Conservation (phyloP, 2,113 vertebrate species). For the Sebastes schlegelii region DNA sequence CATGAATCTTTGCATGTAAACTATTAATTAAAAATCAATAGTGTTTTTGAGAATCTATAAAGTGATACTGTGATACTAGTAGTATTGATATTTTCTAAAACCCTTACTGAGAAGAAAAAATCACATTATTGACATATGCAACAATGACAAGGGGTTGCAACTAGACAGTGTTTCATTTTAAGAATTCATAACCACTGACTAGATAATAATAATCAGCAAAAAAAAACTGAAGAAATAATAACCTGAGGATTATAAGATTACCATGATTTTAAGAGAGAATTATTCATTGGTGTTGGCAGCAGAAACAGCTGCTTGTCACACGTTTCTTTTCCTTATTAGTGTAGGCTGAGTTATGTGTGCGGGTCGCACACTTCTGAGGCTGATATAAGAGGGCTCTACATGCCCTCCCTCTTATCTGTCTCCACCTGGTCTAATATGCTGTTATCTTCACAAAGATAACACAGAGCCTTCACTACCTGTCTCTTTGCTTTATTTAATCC, state of each 20-base stretch:
- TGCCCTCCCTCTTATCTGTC: slow-evolving; percentile 8
- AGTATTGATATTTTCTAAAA: too few relatives aligned
- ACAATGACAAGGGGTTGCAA: background rate
- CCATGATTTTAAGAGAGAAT: background rate
- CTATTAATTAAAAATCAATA: too few relatives aligned
- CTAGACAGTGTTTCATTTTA: background rate
- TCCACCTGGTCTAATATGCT: slow-evolving; percentile 10
- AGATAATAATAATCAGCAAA: background rate
- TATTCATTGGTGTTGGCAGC: background rate
- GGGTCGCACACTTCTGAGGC: background rate
- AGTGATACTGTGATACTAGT: too few relatives aligned
- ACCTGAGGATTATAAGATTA: background rate
- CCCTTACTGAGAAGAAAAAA: background rate
- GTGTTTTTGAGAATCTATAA: too few relatives aligned
- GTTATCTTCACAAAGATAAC: slow-evolving; percentile 35
- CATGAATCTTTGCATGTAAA: too few relatives aligned
- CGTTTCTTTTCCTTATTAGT: background rate
- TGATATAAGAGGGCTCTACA: background rate
- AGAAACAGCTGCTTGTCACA: slow-evolving; percentile 14
- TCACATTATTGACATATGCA: background rate
- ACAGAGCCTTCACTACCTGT: background rate
- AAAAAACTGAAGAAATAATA: background rate
- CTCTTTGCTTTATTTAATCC: slow-evolving; percentile 25
- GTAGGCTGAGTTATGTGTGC: background rate
- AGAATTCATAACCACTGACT: background rate